These are phyloP conservation scores for Hypotaenidia okinawae DNA, from an alignment of 2,797 vertebrate genomes.

Conservation along the genomic window DNA sequence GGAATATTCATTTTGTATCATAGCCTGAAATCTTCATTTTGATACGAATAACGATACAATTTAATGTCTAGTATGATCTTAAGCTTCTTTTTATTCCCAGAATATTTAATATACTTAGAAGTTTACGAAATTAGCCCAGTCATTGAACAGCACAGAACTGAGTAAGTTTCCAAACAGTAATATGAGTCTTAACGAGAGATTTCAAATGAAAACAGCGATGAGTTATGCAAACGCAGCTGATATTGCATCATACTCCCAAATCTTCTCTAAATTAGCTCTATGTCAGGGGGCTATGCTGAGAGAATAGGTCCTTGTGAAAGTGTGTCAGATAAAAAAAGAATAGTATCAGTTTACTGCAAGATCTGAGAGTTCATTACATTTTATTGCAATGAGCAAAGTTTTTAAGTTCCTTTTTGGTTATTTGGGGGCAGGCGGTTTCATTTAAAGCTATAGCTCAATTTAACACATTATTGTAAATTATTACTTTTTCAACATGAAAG, in stretches of 20 bases:
- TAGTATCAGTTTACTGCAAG: conserved; percentile 68
- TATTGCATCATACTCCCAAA: conserved; percentile 90
- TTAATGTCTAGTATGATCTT: not conserved
- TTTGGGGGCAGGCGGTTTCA: not conserved
- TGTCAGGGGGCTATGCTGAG: conserved; percentile 82
- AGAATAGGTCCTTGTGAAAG: conserved; percentile 63
- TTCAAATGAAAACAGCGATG: conserved; percentile 87
- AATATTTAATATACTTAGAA: not conserved
- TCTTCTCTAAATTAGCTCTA: conserved; percentile 90
- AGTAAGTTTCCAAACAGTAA: conserved; percentile 79
- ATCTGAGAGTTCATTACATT: conserved; percentile 63
- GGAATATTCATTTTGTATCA: not conserved
- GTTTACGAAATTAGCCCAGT: conserved; percentile 45
- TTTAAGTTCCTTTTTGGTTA: not conserved
- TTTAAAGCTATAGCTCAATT: conserved; percentile 41
- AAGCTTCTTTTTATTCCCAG: not conserved
- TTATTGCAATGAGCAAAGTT: conserved; percentile 48
- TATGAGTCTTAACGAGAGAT: conserved; percentile 84
- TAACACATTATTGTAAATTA: conserved; percentile 27
- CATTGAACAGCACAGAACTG: conserved; percentile 44
- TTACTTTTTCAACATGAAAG: conserved; percentile 17
- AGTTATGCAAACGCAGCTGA: conserved; percentile 91
- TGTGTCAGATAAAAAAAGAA: conserved; percentile 70
- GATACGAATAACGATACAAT: not conserved
- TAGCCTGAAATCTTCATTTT: not conserved